Evolutionary conservation across 2,113 vertebrate species (phyloP), one percentile per base, ranked within the genome.

Genomic region (Excalfactoria chinensis): DNA sequence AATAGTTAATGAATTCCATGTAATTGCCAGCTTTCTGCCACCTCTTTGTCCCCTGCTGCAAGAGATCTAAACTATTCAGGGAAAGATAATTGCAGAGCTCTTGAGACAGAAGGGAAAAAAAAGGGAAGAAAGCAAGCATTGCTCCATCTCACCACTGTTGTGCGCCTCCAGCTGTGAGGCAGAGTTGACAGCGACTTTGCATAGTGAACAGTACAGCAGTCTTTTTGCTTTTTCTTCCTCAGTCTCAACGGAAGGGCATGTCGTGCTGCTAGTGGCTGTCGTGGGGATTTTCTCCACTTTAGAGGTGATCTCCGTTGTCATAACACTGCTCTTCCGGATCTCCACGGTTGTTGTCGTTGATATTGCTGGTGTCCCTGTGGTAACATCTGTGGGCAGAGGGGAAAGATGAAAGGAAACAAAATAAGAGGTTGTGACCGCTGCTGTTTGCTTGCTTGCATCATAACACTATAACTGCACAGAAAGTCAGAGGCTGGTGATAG

Each of bases 171-270:
- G 98, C 98, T 99, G 99, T 0, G 99, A 99, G 69, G 98, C 98
- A 1, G 99, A 99, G 98, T 99, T 99, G 96, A 99, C 99, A 46
- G 99, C 99, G 59, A 99, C 99, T 97, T 99, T 99, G 98, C 99
- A 99, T 94, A 99, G 98, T 20, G 99, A 99, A 97, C 99, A 99
- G 97, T 99, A 99, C 28, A 99, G 99, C 19, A 99, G 98, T 32
- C 99, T 97, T 19, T 98, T 98, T 14, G 99, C 99, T 93, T 99
- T 99, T 92, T 99, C 99, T 91, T 99, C 99, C 95, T 99, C 99
- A 0, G 99, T 99, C 96, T 99, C 99, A 1, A 93, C 51, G 2
- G 97, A 96, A 96, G 97, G 96, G 77, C 97, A 96, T 5, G 96
- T 86, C 91, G 96, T 97, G 84, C 95, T 95, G 96, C 96, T 97